Conservation (phyloP, 2,888 invertebrate species). For the Hirtodrosophila duncani region DNA sequence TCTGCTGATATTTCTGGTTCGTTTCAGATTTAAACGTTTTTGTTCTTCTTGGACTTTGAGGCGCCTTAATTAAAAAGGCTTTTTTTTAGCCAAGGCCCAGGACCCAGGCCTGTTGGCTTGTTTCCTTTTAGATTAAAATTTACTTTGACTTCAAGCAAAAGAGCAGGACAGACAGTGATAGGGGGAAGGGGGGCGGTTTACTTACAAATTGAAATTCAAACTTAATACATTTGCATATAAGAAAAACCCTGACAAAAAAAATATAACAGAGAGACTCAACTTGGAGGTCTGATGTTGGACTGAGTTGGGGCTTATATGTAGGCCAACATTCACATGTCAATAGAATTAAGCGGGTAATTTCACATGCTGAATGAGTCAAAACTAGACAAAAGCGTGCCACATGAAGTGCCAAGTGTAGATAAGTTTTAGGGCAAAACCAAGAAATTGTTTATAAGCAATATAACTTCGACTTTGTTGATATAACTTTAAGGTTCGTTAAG, state of each 20-base stretch:
- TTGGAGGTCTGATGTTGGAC: not conserved
- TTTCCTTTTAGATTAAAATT: conserved; percentile 21
- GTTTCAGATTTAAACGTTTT: conserved; percentile 14
- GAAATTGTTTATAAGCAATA: too few relatives aligned
- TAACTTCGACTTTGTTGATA: too few relatives aligned
- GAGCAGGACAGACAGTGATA: too few relatives aligned
- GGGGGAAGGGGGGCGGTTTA: too few relatives aligned
- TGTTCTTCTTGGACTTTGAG: conserved; percentile 52
- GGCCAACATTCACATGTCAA: conserved; percentile 58
- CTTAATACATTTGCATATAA: conserved; percentile 41
- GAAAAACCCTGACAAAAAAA: too few relatives aligned
- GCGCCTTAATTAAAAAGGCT: conserved; percentile 68
- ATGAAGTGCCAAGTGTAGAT: too few relatives aligned
- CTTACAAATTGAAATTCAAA: conserved; percentile 12
- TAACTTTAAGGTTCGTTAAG: too few relatives aligned
- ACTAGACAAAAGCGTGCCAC: conserved; percentile 32
- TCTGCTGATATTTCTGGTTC: too few relatives aligned
- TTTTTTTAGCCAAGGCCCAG: too few relatives aligned
- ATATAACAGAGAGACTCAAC: too few relatives aligned
- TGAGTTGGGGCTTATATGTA: conserved; percentile 42
- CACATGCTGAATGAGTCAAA: conserved; percentile 30
- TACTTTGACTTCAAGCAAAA: conserved; percentile 4
- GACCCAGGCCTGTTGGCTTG: conserved; percentile 28
- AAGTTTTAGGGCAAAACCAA: too few relatives aligned
- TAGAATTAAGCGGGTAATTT: conserved; percentile 65